These are phyloP conservation scores for Balearica regulorum DNA, from an alignment of 2,797 vertebrate species.

Conservation along the genomic window DNA sequence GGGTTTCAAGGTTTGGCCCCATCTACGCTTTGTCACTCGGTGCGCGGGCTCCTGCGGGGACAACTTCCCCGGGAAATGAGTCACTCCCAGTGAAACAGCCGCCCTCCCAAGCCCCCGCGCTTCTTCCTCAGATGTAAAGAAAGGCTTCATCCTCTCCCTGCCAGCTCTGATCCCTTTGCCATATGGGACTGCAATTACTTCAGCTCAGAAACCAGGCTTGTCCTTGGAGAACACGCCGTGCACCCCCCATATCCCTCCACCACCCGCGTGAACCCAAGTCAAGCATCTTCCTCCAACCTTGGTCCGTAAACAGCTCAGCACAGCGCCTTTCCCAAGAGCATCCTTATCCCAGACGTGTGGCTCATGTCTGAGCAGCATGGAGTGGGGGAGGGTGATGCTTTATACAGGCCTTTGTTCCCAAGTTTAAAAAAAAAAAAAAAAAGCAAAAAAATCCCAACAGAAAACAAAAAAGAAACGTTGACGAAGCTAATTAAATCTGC, in stretches of 20 bases:
- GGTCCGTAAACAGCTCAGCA: neutral
- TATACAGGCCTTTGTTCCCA: neutral
- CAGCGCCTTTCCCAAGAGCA: accelerated
- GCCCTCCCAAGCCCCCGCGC: neutral
- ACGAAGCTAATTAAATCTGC: neutral
- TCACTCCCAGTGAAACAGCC: neutral
- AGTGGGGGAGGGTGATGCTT: neutral
- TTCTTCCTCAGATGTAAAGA: neutral
- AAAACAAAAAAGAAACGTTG: neutral
- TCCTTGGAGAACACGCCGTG: accelerated
- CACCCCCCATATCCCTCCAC: neutral
- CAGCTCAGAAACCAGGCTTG: neutral
- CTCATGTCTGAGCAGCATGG: neutral
- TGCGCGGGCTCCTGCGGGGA: neutral
- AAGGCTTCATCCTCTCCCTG: neutral
- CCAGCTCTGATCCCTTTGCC: neutral
- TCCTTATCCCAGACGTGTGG: neutral
- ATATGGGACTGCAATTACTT: neutral
- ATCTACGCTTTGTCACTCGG: neutral
- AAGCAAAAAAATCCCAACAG: accelerated
- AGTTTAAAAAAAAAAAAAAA: neutral
- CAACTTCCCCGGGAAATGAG: constrained; percentile 41
- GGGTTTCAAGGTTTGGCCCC: neutral
- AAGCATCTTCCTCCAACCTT: neutral
- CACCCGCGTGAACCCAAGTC: neutral